Base-by-base conservation (phyloP, 64 coral and sea anemone genomes). In the Dendronephthya gigantea region DNA sequence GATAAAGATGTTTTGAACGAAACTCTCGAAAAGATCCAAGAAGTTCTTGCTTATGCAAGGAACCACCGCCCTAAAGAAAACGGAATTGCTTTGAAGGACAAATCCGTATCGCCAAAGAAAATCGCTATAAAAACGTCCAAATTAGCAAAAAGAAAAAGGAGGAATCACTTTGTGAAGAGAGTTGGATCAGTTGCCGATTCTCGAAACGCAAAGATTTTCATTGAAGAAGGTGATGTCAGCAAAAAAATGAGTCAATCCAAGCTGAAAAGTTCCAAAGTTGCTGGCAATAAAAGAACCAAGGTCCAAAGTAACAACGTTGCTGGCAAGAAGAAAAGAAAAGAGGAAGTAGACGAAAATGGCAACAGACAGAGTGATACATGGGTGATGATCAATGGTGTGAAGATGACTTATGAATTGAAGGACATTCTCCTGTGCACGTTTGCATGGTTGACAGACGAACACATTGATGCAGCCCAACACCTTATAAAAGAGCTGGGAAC, bases 401-500 rank as follows among this genome's bases (percentile, higher is more conserved):
- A 79, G 17, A 29, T 79, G 72, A 79, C 72, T 0, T 29, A 79
- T 33, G 2, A 39, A 9, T 39, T 79, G 30, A 35, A 19, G 32
- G 72, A 79, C 10, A 34, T 79, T 79, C 72, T 79, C 13, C 72
- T 36, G 1, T 17, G 10, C 36, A 79, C 0, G 27, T 79, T 39
- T 12, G 29, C 19, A 39, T 79, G 72, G 72, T 39, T 79, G 36
- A 62, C 55, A 6, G 55, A 62, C 25, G 55, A 62, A 15, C 16
- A 62, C 25, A 62, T 62, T 62, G 55, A 79, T 79, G 72, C 72
- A 0, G 72, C 72, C 31, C 72, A 79, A 79, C 37, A 79, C 72
- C 72, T 79, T 19, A 29, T 79, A 13, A 39, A 17, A 79, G 27
- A 79, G 72, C 72, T 79, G 15, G 4, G 36, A 28, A 19, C 12